Conservation (phyloP, 2,797 vertebrate genomes). For the Xyrichtys novacula region DNA sequence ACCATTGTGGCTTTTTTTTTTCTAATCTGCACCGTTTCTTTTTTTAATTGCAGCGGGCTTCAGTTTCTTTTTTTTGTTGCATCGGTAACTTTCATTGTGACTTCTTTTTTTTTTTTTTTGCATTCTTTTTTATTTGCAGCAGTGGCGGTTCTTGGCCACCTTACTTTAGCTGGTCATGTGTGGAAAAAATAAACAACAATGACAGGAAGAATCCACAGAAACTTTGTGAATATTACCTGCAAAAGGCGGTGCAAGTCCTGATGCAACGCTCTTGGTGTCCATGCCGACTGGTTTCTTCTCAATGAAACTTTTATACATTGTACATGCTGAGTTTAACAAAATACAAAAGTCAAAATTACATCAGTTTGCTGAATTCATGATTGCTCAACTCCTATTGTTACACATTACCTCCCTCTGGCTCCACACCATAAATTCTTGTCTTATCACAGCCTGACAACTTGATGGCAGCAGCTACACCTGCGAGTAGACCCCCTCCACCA, state of each 20-base stretch:
- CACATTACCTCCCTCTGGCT: slow-evolving; percentile 83
- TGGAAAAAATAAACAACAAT: not conserved
- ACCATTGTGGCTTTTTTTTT: too few species aligned
- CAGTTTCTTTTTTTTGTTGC: too few species aligned
- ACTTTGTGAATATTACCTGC: slow-evolving; percentile 72
- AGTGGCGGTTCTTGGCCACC: too few species aligned
- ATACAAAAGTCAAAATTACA: not conserved
- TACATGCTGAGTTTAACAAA: slow-evolving; percentile 77
- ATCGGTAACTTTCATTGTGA: too few species aligned
- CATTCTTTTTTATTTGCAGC: too few species aligned
- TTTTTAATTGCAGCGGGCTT: too few species aligned
- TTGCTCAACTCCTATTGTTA: not conserved
- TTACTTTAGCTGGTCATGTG: too few species aligned
- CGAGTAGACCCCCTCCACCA: slow-evolving; percentile 84
- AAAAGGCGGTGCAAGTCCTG: slow-evolving; percentile 84
- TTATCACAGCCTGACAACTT: slow-evolving; percentile 81
- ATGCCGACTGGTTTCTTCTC: slow-evolving; percentile 85
- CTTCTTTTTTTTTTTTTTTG: too few species aligned
- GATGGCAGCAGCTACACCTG: slow-evolving; percentile 82
- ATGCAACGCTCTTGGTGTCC: slow-evolving; percentile 83
- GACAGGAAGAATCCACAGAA: not conserved
- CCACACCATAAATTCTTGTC: slow-evolving; percentile 85
- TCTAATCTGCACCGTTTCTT: too few species aligned
- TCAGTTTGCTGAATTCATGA: not conserved
- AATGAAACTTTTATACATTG: slow-evolving; percentile 85